These are phyloP conservation scores for Gryllus longicercus DNA, from an alignment of 2,888 invertebrate species.

Conservation along the genomic window DNA sequence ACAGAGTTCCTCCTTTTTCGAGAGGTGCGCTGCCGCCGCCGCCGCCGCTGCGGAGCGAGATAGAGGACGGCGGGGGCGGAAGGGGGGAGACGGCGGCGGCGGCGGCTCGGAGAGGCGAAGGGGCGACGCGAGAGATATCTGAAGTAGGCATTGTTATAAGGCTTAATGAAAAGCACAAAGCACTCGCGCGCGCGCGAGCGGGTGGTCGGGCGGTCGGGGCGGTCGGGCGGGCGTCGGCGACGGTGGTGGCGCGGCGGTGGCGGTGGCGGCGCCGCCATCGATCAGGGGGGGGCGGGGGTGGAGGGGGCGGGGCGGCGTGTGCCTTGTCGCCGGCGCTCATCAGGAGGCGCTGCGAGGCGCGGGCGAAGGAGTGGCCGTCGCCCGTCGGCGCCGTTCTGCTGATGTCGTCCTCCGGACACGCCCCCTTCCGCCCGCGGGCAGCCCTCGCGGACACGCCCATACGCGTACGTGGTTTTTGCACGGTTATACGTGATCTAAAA, in stretches of 20 bases:
- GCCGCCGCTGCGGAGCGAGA: not conserved
- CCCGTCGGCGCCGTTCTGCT: not conserved
- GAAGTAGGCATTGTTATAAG: slow-evolving; percentile 17
- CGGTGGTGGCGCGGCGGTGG: slow-evolving; percentile 40
- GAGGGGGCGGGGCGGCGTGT: slow-evolving; percentile 18
- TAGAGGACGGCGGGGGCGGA: not conserved
- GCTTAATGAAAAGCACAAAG: slow-evolving; percentile 17
- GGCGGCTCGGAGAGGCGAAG: not conserved
- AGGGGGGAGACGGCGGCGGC: not conserved
- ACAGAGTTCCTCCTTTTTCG: slow-evolving; percentile 9
- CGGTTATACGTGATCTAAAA: no score
- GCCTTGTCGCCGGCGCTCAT: not conserved
- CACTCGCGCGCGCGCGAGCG: not conserved
- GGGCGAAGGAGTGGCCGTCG: not conserved
- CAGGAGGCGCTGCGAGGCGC: not conserved
- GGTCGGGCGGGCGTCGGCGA: slow-evolving; percentile 37
- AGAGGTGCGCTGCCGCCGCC: slow-evolving; percentile 22
- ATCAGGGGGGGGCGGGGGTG: slow-evolving; percentile 33
- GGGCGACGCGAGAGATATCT: not conserved
- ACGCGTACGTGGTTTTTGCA: no score
- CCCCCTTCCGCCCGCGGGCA: no score
- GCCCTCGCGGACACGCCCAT: no score
- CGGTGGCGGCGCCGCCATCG: slow-evolving; percentile 20
- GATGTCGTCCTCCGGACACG: not conserved
- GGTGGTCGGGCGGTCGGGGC: not conserved